These are phyloP conservation scores for Trigoniulus corallinus DNA, from an alignment of 1,140 invertebrate species.

Conservation along the genomic window DNA sequence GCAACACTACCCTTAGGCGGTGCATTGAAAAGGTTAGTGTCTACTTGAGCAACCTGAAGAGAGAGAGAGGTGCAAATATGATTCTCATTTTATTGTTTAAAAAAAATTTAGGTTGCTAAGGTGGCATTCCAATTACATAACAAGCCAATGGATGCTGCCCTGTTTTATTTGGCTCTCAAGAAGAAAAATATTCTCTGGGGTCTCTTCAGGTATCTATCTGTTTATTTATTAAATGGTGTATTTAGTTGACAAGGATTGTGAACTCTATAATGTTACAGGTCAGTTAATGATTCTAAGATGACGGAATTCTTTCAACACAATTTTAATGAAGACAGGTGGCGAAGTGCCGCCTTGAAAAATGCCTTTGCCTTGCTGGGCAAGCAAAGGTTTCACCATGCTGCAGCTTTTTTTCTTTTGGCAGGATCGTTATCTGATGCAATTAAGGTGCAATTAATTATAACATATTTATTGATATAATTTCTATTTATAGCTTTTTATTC, in stretches of 20 bases:
- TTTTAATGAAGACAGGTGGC: slow-evolving; percentile 81
- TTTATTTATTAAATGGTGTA: no score
- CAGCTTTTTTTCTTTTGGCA: slow-evolving; percentile 86
- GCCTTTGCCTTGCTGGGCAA: slow-evolving; percentile 90
- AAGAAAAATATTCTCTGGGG: slow-evolving; percentile 96
- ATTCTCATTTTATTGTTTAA: background rate
- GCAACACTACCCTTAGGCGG: slow-evolving; percentile 57
- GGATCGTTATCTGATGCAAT: slow-evolving; percentile 86
- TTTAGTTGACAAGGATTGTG: background rate
- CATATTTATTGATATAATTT: background rate
- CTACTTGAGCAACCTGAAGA: no score
- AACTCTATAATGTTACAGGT: slow-evolving; percentile 25
- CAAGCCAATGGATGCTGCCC: slow-evolving; percentile 90
- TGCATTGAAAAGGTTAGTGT: slow-evolving; percentile 70
- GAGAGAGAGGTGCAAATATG: no score
- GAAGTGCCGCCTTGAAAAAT: slow-evolving; percentile 93
- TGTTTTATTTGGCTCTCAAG: slow-evolving; percentile 97
- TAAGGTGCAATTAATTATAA: slow-evolving; percentile 39
- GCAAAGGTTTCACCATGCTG: slow-evolving; percentile 85
- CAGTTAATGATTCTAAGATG: slow-evolving; percentile 75
- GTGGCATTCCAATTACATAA: slow-evolving; percentile 72
- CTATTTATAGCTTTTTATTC: background rate
- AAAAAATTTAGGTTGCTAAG: slow-evolving; percentile 49
- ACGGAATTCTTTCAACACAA: slow-evolving; percentile 89
- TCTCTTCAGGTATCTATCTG: slow-evolving; percentile 52